Conservation (phyloP, 2,888 invertebrate genomes). For the Macaria notata region DNA sequence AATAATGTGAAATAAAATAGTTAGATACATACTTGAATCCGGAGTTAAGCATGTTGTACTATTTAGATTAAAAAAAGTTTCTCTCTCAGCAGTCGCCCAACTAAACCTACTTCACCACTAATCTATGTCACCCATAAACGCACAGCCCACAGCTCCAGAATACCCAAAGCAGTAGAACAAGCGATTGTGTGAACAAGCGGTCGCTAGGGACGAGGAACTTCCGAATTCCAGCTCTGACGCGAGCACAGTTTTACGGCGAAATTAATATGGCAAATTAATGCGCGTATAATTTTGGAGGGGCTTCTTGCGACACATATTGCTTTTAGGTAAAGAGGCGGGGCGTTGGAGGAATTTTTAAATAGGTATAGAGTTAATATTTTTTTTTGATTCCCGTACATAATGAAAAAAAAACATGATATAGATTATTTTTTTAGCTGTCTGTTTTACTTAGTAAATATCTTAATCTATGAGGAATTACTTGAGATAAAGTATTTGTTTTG, state of each 20-base stretch:
- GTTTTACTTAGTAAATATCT: too few relatives aligned
- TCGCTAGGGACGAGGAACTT: slow-evolving; percentile 76
- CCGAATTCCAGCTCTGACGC: slow-evolving; percentile 77
- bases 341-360: neutral
- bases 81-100: too few relatives aligned
- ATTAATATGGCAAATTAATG: slow-evolving; percentile 84
- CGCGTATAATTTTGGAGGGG: slow-evolving; percentile 79
- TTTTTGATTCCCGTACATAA: too few relatives aligned
- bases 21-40: too few relatives aligned
- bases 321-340: slow-evolving; percentile 10
- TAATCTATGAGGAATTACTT: too few relatives aligned
- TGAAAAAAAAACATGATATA: too few relatives aligned
- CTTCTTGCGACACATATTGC: slow-evolving; percentile 65
- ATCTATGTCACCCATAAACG: slow-evolving; percentile 14
- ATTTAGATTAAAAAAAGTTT: too few relatives aligned
- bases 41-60: too few relatives aligned
- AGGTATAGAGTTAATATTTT: neutral
- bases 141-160: slow-evolving; percentile 31
- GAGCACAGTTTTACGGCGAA: slow-evolving; percentile 82
- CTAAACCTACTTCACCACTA: too few relatives aligned
- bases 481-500: too few relatives aligned
- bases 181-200: slow-evolving; percentile 77
- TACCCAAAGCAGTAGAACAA: slow-evolving; percentile 50
- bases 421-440: too few relatives aligned
- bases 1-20: too few relatives aligned